Evolutionary conservation across 1,140 invertebrate species (phyloP).

Genomic region (Fopius arisanus): DNA sequence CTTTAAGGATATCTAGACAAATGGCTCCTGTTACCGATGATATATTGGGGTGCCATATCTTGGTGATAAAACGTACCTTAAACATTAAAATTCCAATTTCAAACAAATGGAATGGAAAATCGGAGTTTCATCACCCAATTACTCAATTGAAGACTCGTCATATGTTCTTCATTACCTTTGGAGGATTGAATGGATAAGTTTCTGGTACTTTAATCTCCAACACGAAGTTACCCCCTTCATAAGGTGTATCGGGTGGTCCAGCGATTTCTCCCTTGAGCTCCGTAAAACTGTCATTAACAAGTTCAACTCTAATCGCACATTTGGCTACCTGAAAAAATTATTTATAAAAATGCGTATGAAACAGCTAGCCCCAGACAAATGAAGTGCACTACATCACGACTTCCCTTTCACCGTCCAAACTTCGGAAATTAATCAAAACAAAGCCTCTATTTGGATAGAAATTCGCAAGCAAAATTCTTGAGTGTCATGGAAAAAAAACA

Average conservation of each 20-base stretch:
- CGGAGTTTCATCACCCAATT: neutral
- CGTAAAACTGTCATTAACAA: conserved; percentile 90
- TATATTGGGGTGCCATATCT: conserved; percentile 99
- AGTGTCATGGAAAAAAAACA: neutral
- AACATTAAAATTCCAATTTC: conserved; percentile 41
- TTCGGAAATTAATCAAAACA: no score
- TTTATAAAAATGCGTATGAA: neutral
- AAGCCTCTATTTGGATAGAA: neutral
- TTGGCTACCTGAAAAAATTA: conserved; percentile 77
- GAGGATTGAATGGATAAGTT: conserved; percentile 99
- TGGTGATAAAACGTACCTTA: conserved; percentile 91
- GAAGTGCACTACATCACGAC: neutral
- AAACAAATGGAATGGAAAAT: neutral
- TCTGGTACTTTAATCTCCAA: conserved; percentile 98
- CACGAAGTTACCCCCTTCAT: conserved; percentile 92
- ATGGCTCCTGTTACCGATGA: conserved; percentile 98
- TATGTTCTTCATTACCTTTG: conserved; percentile 76
- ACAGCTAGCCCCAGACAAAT: neutral
- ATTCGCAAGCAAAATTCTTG: neutral
- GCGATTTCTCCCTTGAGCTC: conserved; percentile 91
- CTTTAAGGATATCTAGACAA: conserved; percentile 98
- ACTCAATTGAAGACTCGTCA: neutral
- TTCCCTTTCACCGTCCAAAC: neutral
- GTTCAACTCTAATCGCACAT: conserved; percentile 91
- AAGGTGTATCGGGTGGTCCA: conserved; percentile 95